Evolutionary conservation across 2,888 invertebrate species (phyloP).

Genomic region (Sycophila texana): DNA sequence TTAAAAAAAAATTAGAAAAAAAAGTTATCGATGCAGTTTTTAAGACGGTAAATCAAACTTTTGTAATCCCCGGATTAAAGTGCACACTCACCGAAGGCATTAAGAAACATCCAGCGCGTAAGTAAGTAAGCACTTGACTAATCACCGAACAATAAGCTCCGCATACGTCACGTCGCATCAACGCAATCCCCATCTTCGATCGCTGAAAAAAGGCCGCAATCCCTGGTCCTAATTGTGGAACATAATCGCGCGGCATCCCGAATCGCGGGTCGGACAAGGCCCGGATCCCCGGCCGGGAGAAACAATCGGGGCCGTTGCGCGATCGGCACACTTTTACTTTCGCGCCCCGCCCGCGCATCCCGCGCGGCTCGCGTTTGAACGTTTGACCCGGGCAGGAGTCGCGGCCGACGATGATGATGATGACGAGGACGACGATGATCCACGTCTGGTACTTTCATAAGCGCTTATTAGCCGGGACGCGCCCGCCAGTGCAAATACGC

Average conservation of each 20-base stretch:
- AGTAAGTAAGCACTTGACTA: too few species aligned
- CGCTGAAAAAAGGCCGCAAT: too few species aligned
- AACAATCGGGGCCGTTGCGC: neutral
- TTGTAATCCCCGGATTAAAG: too few species aligned
- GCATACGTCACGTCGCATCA: too few species aligned
- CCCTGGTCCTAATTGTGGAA: neutral
- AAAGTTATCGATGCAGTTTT: too few species aligned
- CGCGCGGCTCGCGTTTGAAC: constrained; percentile 4
- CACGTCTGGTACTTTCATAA: constrained; percentile 26
- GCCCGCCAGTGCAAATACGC: neutral
- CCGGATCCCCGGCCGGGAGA: too few species aligned
- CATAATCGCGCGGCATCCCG: neutral
- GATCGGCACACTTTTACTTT: constrained; percentile 41
- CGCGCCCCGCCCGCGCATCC: constrained; percentile 1
- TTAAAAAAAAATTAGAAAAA: too few species aligned
- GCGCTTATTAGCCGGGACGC: neutral
- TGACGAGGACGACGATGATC: neutral
- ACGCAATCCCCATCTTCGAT: too few species aligned
- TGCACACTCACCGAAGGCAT: too few species aligned
- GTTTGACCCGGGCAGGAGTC: constrained; percentile 15
- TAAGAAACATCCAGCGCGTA: too few species aligned
- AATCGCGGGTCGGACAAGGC: neutral
- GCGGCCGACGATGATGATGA: neutral
- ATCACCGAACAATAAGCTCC: too few species aligned
- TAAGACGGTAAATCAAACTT: too few species aligned